A percentile compares a stretch with the other conserved stretches of the same genome.
phyloP scores from a whole-genome alignment of 23 tunicate species.

The Ciona savignyi region DNA sequence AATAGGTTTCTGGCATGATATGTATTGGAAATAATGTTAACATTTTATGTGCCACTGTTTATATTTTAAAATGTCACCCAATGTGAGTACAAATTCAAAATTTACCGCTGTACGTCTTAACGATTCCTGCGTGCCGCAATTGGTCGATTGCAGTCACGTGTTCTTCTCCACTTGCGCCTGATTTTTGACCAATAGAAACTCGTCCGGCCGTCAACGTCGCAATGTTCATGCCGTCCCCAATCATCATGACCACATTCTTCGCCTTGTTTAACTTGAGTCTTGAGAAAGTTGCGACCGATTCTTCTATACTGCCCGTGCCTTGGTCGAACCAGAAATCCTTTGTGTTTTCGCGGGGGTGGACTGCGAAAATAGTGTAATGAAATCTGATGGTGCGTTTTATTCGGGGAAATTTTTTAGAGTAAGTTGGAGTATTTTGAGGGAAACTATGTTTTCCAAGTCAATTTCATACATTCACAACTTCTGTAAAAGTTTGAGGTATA shows the following conservation, averaged over 20 bases:
- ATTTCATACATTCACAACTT: too few relatives aligned
- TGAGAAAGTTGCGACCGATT: conserved; percentile 16
- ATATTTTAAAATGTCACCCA: too few relatives aligned
- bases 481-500: too few relatives aligned
- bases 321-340: conserved; percentile 25
- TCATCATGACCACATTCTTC: conserved; percentile 61
- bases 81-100: too few relatives aligned
- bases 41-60: too few relatives aligned
- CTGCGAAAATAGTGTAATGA: not conserved
- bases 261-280: conserved; percentile 51
- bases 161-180: conserved; percentile 50
- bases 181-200: conserved; percentile 47
- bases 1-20: too few relatives aligned
- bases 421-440: too few relatives aligned
- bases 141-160: conserved; percentile 56
- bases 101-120: conserved; percentile 81
- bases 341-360: conserved; percentile 3
- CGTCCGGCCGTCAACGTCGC: conserved; percentile 81
- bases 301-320: conserved; percentile 16
- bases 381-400: not conserved
- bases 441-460: too few relatives aligned
- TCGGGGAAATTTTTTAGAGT: too few relatives aligned
- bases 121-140: conserved; percentile 50
- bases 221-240: conserved; percentile 93
- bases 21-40: too few relatives aligned